Evolutionary conservation across 2,888 invertebrate genomes (phyloP).

Genomic region (Ligdia adustata): DNA sequence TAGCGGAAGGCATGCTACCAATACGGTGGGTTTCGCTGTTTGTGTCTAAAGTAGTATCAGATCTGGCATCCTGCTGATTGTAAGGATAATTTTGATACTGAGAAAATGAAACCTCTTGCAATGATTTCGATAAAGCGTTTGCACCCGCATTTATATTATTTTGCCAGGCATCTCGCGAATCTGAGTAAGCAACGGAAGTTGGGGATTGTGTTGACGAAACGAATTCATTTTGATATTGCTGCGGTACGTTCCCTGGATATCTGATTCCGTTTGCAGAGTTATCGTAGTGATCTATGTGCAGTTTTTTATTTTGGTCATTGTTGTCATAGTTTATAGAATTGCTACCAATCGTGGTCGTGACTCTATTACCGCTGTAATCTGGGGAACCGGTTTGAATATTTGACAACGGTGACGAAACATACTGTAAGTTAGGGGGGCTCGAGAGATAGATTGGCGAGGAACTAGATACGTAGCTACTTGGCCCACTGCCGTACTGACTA

Average conservation of each 20-base stretch:
- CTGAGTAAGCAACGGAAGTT: conserved; percentile 60
- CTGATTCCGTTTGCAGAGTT: conserved; percentile 71
- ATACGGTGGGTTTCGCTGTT: conserved; percentile 68
- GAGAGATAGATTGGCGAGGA: conserved; percentile 69
- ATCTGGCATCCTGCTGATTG: conserved; percentile 53
- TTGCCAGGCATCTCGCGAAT: conserved; percentile 64
- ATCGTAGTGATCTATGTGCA: conserved; percentile 74
- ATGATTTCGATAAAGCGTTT: conserved; percentile 59
- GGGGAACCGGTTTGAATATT: conserved; percentile 63
- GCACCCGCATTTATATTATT: conserved; percentile 52
- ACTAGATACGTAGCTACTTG: conserved; percentile 68
- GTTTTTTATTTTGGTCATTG: conserved; percentile 60
- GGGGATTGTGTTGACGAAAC: conserved; percentile 62
- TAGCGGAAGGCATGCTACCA: conserved; percentile 64
- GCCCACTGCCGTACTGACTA: conserved; percentile 66
- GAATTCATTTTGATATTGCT: conserved; percentile 66
- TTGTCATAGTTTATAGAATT: conserved; percentile 55
- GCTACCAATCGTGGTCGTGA: conserved; percentile 57
- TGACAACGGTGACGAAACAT: conserved; percentile 70
- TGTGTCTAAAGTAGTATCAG: conserved; percentile 48
- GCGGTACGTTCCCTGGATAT: conserved; percentile 59
- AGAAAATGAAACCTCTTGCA: conserved; percentile 57
- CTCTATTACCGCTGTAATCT: conserved; percentile 60
- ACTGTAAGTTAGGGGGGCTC: conserved; percentile 68
- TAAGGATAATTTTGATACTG: conserved; percentile 62